Evolutionary conservation across 2,888 invertebrate genomes (phyloP).

Genomic region (Lysandra coridon): DNA sequence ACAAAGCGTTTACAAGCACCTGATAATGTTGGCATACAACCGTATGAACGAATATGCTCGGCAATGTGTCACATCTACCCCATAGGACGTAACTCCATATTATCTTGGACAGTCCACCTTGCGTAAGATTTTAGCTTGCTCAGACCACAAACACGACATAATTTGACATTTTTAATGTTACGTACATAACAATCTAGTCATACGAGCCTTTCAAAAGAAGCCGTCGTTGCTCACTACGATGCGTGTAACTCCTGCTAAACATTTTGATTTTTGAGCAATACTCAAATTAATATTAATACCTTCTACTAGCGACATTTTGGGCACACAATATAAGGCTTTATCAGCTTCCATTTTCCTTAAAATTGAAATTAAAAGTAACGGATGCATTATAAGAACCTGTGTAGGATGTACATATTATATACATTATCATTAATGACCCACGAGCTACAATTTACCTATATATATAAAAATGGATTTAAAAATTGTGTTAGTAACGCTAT

Average conservation of each 20-base stretch:
- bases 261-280: background rate
- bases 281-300: background rate
- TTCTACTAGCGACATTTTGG: background rate
- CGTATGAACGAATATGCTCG: background rate
- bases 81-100: background rate
- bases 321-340: background rate
- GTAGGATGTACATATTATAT: background rate
- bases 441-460: too few relatives aligned
- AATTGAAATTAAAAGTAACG: too few relatives aligned
- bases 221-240: background rate
- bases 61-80: background rate
- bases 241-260: background rate
- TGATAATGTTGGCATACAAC: constrained; percentile 1
- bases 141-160: too few relatives aligned
- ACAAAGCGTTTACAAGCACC: constrained; percentile 5
- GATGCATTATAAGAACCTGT: background rate
- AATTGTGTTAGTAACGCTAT: too few relatives aligned
- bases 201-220: background rate
- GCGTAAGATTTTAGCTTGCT: background rate
- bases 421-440: too few relatives aligned
- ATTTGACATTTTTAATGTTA: too few relatives aligned
- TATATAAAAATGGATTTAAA: too few relatives aligned
- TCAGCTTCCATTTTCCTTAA: background rate
- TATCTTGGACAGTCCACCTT: background rate
- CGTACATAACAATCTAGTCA: background rate